Conservation (phyloP, 2,888 invertebrate species). For the Drosophila demipolita region DNA sequence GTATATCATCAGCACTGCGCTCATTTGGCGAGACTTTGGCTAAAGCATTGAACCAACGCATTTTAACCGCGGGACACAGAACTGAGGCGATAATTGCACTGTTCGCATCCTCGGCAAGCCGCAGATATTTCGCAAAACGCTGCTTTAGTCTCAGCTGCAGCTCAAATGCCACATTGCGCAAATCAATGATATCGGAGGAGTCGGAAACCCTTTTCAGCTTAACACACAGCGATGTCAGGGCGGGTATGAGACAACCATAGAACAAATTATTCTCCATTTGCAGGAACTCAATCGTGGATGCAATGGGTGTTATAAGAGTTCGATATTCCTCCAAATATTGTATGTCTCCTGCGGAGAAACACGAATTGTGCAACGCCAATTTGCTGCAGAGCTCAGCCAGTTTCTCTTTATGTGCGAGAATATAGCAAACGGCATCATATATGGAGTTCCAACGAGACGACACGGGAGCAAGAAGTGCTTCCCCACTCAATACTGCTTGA, state of each 20-base stretch:
- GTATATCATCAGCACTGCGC: slow-evolving; percentile 36
- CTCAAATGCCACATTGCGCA: slow-evolving; percentile 29
- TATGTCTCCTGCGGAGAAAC: slow-evolving; percentile 39
- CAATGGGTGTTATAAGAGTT: slow-evolving; percentile 42
- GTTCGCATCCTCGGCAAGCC: slow-evolving; percentile 35
- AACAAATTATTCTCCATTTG: slow-evolving; percentile 37
- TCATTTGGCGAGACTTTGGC: slow-evolving; percentile 20
- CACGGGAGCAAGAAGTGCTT: slow-evolving; percentile 7
- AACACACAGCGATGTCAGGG: slow-evolving; percentile 44
- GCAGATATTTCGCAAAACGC: slow-evolving; percentile 25
- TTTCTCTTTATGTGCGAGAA: slow-evolving; percentile 39
- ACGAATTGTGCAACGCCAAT: slow-evolving; percentile 36
- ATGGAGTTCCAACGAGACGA: slow-evolving; percentile 38
- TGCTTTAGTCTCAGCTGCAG: slow-evolving; percentile 28
- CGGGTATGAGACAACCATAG: slow-evolving; percentile 49
- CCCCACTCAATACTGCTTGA: slow-evolving; percentile 18
- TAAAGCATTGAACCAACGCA: slow-evolving; percentile 50
- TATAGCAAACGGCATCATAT: slow-evolving; percentile 40
- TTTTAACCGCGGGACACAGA: slow-evolving; percentile 42
- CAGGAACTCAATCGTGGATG: slow-evolving; percentile 42
- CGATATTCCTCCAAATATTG: slow-evolving; percentile 49
- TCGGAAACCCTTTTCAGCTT: slow-evolving; percentile 44
- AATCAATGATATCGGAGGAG: slow-evolving; percentile 16
- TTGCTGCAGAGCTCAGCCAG: slow-evolving; percentile 35
- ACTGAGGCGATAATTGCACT: slow-evolving; percentile 49